These are phyloP conservation scores for Drosophila tanythrix DNA, from an alignment of 2,888 invertebrate species.

Conservation along the genomic window DNA sequence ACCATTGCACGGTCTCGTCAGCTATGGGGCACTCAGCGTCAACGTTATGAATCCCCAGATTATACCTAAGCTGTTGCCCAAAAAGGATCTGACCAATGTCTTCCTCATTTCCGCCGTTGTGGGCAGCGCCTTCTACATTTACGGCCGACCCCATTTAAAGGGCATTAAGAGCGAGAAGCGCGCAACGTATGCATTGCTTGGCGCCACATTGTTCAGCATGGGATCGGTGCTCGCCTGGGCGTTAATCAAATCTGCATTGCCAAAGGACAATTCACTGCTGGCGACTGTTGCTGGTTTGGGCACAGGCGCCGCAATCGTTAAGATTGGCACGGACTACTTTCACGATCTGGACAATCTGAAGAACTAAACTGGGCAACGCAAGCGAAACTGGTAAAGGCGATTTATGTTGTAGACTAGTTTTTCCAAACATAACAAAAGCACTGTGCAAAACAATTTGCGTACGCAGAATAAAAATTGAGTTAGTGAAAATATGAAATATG, in stretches of 20 bases:
- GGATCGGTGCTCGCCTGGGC: constrained; percentile 96
- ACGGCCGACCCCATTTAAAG: constrained; percentile 91
- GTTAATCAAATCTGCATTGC: constrained; percentile 90
- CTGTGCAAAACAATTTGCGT: constrained; percentile 29
- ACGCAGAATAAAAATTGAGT: constrained; percentile 41
- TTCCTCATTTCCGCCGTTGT: constrained; percentile 92
- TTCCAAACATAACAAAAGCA: constrained; percentile 28
- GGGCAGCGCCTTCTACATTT: constrained; percentile 93
- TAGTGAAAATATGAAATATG: constrained; percentile 37
- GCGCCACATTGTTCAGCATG: constrained; percentile 93
- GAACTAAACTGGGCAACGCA: constrained; percentile 38
- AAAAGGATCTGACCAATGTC: constrained; percentile 91
- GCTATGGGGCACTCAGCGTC: constrained; percentile 92
- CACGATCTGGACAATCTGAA: constrained; percentile 81
- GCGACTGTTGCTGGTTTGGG: constrained; percentile 82
- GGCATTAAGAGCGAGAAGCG: constrained; percentile 87
- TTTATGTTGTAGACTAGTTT: constrained; percentile 30
- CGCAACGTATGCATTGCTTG: constrained; percentile 88
- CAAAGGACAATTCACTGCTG: constrained; percentile 77
- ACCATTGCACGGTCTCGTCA: constrained; percentile 90
- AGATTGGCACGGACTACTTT: constrained; percentile 83
- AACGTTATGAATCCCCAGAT: constrained; percentile 94
- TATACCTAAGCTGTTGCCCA: constrained; percentile 87
- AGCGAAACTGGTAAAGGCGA: constrained; percentile 20
- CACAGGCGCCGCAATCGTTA: constrained; percentile 82